phyloP scores from a whole-genome alignment of 2,888 invertebrate genomes.

The Crepidodera aurea region DNA sequence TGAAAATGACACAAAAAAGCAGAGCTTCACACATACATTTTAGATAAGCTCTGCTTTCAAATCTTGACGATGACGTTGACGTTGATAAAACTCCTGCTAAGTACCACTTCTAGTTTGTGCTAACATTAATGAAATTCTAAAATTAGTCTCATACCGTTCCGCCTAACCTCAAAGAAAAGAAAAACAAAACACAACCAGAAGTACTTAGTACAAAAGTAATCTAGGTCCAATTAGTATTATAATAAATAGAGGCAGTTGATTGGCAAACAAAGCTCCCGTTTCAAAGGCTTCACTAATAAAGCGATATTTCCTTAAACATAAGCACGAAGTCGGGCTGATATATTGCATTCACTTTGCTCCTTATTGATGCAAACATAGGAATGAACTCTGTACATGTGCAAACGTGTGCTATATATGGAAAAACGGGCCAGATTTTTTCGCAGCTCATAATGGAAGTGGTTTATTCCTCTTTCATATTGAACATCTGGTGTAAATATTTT shows the following conservation, averaged over 20 bases:
- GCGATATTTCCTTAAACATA: conserved; percentile 44
- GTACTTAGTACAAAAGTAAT: conserved; percentile 39
- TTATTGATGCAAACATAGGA: conserved; percentile 42
- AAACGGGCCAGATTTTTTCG: conserved; percentile 38
- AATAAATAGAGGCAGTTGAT: conserved; percentile 51
- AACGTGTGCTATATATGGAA: conserved; percentile 41
- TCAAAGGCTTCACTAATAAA: conserved; percentile 49
- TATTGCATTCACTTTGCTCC: conserved; percentile 39
- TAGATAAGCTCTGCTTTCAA: too few species aligned
- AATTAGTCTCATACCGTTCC: background rate
- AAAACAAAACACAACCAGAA: conserved; percentile 28
- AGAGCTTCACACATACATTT: too few species aligned
- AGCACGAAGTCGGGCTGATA: conserved; percentile 36
- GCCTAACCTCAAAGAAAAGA: background rate
- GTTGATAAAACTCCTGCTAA: too few species aligned
- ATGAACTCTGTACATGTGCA: conserved; percentile 42
- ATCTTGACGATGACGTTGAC: too few species aligned
- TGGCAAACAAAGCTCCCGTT: conserved; percentile 49
- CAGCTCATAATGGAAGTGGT: conserved; percentile 32
- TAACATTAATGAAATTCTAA: background rate
- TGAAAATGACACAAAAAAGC: too few species aligned
- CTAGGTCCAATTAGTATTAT: conserved; percentile 48
- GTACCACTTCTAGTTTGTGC: too few species aligned
- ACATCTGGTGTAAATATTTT: conserved; percentile 21
- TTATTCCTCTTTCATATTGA: conserved; percentile 16